Percentiles rank a stretch among this genome's conserved stretches.
phyloP scores from a whole-genome alignment of 1,140 invertebrate genomes.

The Frieseomelitta varia region DNA sequence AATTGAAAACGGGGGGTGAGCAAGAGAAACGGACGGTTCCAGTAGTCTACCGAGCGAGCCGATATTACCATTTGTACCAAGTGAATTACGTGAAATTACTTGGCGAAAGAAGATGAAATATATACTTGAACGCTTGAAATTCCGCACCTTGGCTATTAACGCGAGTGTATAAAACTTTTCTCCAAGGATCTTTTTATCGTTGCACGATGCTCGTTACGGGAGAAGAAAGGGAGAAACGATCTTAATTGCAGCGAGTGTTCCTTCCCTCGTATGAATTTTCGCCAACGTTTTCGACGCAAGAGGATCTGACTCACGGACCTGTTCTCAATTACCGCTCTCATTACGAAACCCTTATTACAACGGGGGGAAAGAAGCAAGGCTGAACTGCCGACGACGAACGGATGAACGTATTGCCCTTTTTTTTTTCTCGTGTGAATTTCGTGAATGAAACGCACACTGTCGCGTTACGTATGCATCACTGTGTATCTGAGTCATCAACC shows the following conservation, averaged over 20 bases:
- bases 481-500: neutral
- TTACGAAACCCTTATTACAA: neutral
- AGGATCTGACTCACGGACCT: neutral
- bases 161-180: neutral
- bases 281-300: neutral
- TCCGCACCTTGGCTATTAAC: neutral
- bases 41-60: neutral
- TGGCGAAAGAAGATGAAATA: neutral
- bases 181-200: neutral
- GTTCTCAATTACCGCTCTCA: constrained; percentile 1
- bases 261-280: neutral
- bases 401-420: neutral
- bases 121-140: neutral
- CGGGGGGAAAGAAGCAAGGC: neutral
- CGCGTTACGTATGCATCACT: neutral
- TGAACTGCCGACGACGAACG: neutral
- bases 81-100: neutral
- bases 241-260: neutral
- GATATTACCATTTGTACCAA: neutral
- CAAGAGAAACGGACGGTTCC: neutral
- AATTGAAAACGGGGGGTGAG: neutral
- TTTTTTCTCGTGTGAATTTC: neutral
- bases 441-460: neutral
- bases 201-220: neutral
- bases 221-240: no score